These are phyloP conservation scores for Trichosurus vulpecula DNA, from an alignment of 2,797 vertebrate species.

Conservation along the genomic window DNA sequence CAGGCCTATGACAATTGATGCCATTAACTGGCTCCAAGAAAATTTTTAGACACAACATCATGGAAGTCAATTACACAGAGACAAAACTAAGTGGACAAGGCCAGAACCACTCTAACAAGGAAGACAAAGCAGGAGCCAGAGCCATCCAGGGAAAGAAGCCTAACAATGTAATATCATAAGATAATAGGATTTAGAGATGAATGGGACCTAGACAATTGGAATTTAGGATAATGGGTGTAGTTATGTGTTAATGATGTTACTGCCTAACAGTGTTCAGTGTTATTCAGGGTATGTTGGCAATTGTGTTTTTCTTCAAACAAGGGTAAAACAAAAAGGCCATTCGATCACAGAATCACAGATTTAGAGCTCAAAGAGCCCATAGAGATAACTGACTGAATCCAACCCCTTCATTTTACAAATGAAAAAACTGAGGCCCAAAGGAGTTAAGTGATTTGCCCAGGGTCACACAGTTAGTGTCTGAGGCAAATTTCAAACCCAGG, in stretches of 20 bases:
- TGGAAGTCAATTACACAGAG: neutral
- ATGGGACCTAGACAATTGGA: neutral
- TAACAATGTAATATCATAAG: neutral
- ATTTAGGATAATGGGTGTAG: neutral
- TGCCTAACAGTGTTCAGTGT: neutral
- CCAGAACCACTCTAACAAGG: neutral
- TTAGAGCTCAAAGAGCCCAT: neutral
- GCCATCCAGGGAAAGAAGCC: neutral
- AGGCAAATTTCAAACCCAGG: neutral
- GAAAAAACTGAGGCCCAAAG: neutral
- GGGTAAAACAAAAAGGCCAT: neutral
- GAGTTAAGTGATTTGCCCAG: neutral
- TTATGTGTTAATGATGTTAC: neutral
- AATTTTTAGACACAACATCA: neutral
- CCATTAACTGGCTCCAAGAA: neutral
- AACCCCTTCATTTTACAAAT: neutral
- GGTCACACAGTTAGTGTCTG: neutral
- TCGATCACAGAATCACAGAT: neutral
- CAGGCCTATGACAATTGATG: neutral
- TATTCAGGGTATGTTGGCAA: neutral
- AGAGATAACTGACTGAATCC: neutral
- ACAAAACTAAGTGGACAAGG: neutral
- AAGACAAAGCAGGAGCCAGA: neutral
- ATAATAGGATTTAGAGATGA: neutral
- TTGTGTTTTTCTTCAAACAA: neutral